Conservation (phyloP, 2,113 vertebrate species). For the Pseudorectes ferrugineus region DNA sequence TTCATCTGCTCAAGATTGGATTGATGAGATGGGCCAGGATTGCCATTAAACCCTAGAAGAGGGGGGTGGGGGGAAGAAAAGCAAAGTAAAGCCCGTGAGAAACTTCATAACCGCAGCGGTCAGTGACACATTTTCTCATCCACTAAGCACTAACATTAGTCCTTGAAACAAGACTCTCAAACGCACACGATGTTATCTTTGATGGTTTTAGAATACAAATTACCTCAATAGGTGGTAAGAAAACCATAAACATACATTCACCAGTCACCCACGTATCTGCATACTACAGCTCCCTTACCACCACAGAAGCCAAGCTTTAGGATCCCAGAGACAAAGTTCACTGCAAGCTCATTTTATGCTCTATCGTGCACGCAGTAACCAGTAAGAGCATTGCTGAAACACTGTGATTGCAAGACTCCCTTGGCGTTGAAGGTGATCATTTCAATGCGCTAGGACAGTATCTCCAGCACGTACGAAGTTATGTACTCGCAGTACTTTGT, state of each 20-base stretch:
- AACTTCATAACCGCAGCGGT: background rate
- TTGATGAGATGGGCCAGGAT: conserved; percentile 58
- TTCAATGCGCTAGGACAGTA: fast-evolving
- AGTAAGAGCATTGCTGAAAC: background rate
- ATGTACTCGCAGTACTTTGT: fast-evolving
- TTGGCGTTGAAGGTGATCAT: fast-evolving
- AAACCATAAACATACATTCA: background rate
- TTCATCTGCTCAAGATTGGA: conserved; percentile 39
- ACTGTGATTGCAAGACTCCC: background rate
- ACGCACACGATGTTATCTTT: background rate
- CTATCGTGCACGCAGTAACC: fast-evolving
- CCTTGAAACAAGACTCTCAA: background rate
- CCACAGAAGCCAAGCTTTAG: background rate
- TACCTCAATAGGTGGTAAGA: fast-evolving
- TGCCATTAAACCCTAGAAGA: conserved; percentile 47
- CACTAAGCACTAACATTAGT: background rate
- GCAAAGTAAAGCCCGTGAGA: background rate
- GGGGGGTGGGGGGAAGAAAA: background rate
- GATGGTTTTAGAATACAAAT: background rate
- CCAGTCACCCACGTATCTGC: background rate
- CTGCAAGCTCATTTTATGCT: background rate
- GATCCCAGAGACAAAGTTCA: background rate
- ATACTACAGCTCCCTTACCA: background rate
- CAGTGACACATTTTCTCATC: background rate
- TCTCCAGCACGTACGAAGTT: fast-evolving